Evolutionary conservation across 2,888 invertebrate genomes (phyloP), one percentile per base, ranked within the genome.

Genomic region (Synanthedon tipuliformis): DNA sequence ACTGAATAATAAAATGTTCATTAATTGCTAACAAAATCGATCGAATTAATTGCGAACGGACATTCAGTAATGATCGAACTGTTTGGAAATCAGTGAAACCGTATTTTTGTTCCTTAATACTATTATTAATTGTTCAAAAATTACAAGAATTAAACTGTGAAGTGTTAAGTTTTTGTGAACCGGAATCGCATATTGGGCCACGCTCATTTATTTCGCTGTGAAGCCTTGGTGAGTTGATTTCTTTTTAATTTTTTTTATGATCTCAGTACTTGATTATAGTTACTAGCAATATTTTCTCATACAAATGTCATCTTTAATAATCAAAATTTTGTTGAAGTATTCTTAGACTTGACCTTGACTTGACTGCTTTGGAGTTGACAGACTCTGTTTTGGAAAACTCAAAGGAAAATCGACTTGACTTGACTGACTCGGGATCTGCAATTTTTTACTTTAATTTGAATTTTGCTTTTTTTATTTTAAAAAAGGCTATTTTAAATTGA

Each of bases 151-250:
- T 62, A 62, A n/a, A 66, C 63, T 69, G 74, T 76, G 75, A 59
- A 69, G 78, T 76, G 73, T 48, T 45, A 45, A 45, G 51, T 53
- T 58, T 59, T 51, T 66, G 65, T 69, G 62, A 56, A 68, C 64
- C 54, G 64, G 61, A 65, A 45, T 45, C n/a, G 45, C 45, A 65
- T 58, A 64, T 70, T 69, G 69, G 66, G 71, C 69, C 62, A 61
- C 64, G 60, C 63, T 73, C 65, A 56, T 60, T 57, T 57, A 65
- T 60, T 63, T 60, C 68, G 69, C 72, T 64, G 73, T 69, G 13
- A 58, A 69, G 66, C 67, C 75, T 81, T 80, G 79, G 80, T 81
- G 61, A 78, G 80, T 77, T 57, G 12, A 18, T 53, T 51, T 51
- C 34, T 48, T 49, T 48, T 54, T 15, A 40, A 13, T 12, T 11